phyloP scores from a whole-genome alignment of 2,797 vertebrate genomes.

The Echiichthys vipera region DNA sequence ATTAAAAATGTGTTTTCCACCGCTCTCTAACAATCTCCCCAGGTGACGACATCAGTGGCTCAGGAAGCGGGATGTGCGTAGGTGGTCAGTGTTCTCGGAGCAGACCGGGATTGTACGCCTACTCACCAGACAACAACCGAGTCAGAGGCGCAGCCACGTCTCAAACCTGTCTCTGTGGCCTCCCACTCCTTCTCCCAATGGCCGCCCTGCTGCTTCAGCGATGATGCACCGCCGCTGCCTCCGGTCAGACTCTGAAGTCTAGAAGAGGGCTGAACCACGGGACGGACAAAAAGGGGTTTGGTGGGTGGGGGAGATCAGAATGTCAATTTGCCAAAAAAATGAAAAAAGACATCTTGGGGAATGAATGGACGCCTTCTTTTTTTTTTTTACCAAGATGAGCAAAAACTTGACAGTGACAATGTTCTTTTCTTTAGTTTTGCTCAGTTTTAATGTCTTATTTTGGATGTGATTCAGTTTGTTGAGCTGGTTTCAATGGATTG shows the following conservation, averaged over 20 bases:
- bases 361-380: conserved; percentile 60
- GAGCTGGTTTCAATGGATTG: conserved; percentile 68
- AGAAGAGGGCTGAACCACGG: conserved; percentile 29
- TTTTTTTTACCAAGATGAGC: conserved; percentile 56
- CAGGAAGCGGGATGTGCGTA: conserved; percentile 79
- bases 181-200: conserved; percentile 62
- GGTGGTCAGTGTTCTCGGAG: conserved; percentile 65
- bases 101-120: conserved; percentile 67
- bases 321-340: conserved; percentile 63
- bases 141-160: conserved; percentile 17
- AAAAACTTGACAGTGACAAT: conserved; percentile 50
- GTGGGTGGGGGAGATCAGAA: conserved; percentile 16
- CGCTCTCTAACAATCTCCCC: background rate
- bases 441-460: conserved; percentile 57
- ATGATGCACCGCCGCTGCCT: conserved; percentile 70
- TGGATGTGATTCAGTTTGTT: conserved; percentile 53
- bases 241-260: conserved; percentile 53
- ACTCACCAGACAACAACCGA: conserved; percentile 62
- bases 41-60: conserved; percentile 83
- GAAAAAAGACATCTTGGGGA: conserved; percentile 50
- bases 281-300: conserved; percentile 35
- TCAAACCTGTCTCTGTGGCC: conserved; percentile 21
- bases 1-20: background rate
- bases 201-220: conserved; percentile 73
- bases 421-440: conserved; percentile 55